Evolutionary conservation across 2,888 invertebrate species (phyloP), one percentile per base, ranked within the genome.

Genomic region (Amblyteles armatorius): DNA sequence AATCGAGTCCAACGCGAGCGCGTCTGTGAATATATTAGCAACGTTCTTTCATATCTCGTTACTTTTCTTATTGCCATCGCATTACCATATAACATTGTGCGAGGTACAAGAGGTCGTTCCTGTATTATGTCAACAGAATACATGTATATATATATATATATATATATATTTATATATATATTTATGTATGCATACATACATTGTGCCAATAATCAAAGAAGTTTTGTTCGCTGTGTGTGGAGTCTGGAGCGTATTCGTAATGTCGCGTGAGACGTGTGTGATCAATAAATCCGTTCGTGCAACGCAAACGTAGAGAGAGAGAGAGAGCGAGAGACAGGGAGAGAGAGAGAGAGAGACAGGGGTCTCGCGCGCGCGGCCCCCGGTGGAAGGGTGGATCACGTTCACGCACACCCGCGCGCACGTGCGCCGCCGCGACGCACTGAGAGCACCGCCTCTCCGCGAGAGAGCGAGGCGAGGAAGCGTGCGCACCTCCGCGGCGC

Each of bases 251-350:
- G 82, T 87, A 88, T 90, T 87, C 87, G 87, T 89, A 84, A 83
- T 89, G 90, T 88, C 91, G 89, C 89, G 90, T 91, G 89, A 89
- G 89, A 91, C 90, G 92, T 91, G 92, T 90, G 91, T 92, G 93
- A 93, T 93, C 93, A 93, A 93, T 93, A 93, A 93, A 93, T 92
- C 92, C 91, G 89, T 88, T 88, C 90, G 91, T 90, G 91, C 90
- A 91, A 85, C 85, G 86, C 87, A 84, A 87, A 88, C 86, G 87
- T 81, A 84, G 69, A 82, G 33, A n/a, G 33, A 60, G 16, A 57
- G 57, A 4, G 60, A 63, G 33, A 63, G 63, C n/a, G 16, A 16
- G 63, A 33, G 7, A 16, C 33, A 33, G 16, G 6, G 63, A 4
- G 60, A 63, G 33, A 60, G 60, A 84, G 69, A 82, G 33, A n/a